Evolutionary conservation across 2,113 vertebrate species (phyloP).

Genomic region (Elephas maximus): DNA sequence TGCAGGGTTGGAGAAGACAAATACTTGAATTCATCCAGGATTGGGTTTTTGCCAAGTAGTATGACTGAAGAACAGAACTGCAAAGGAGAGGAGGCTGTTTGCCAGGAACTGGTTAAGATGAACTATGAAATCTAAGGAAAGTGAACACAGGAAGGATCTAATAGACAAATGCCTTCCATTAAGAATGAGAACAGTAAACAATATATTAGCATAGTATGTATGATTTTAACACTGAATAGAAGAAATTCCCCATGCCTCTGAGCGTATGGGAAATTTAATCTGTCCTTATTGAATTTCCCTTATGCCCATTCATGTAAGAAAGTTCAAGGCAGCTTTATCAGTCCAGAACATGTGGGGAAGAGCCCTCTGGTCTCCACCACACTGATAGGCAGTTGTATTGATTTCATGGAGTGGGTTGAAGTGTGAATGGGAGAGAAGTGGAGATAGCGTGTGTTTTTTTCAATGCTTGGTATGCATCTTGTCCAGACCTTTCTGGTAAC

Average conservation of each 20-base stretch:
- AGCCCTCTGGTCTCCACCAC: background rate
- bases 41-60: background rate
- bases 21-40: background rate
- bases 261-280: background rate
- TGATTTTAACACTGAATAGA: background rate
- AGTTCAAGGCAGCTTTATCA: background rate
- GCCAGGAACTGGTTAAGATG: slow-evolving; percentile 18
- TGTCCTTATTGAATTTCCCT: background rate
- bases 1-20: background rate
- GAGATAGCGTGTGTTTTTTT: background rate
- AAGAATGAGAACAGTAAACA: background rate
- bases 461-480: background rate
- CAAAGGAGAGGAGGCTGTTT: background rate
- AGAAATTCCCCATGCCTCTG: background rate
- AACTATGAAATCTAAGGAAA: background rate
- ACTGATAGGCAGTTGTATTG: background rate
- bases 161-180: background rate
- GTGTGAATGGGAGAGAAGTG: background rate
- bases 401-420: background rate
- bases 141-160: background rate
- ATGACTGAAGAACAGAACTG: background rate
- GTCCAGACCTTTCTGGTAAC: background rate
- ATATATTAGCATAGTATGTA: background rate
- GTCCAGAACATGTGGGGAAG: background rate
- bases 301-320: background rate